Conservation (phyloP, 2,797 vertebrate species). For the Alauda arvensis region DNA sequence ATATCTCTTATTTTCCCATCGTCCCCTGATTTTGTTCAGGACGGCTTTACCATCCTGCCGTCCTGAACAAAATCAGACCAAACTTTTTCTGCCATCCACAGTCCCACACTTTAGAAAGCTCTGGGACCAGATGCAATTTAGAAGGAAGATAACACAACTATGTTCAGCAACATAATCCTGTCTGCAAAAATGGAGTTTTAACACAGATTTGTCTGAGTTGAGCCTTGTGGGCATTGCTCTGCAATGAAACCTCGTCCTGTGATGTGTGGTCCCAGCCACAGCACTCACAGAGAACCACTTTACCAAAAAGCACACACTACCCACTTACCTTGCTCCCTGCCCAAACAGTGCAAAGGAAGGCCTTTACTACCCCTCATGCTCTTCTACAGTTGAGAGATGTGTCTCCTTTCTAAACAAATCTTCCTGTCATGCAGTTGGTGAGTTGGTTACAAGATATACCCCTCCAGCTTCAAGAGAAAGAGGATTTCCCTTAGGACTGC, state of each 20-base stretch:
- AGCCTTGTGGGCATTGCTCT: neutral
- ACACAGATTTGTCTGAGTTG: neutral
- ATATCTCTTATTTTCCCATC: neutral
- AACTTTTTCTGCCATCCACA: neutral
- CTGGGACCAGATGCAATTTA: neutral
- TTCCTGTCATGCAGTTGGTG: neutral
- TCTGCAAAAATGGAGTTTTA: neutral
- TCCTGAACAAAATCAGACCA: neutral
- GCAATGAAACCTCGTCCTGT: accelerated
- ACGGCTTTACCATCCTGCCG: neutral
- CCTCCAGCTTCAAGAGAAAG: neutral
- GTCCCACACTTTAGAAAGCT: neutral
- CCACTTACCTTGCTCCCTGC: accelerated
- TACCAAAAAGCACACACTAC: neutral
- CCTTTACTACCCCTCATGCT: neutral
- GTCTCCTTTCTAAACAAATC: neutral
- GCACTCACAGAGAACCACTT: accelerated
- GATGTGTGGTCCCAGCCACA: neutral
- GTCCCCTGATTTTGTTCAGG: too few species aligned
- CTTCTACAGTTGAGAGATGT: neutral
- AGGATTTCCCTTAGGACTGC: neutral
- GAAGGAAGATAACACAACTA: neutral
- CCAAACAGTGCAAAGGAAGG: neutral
- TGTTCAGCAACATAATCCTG: neutral
- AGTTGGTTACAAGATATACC: neutral